A percentile compares a stretch with the other conserved stretches of the same genome.
phyloP scores from a whole-genome alignment of 2,113 vertebrate species.

The Bos javanicus region DNA sequence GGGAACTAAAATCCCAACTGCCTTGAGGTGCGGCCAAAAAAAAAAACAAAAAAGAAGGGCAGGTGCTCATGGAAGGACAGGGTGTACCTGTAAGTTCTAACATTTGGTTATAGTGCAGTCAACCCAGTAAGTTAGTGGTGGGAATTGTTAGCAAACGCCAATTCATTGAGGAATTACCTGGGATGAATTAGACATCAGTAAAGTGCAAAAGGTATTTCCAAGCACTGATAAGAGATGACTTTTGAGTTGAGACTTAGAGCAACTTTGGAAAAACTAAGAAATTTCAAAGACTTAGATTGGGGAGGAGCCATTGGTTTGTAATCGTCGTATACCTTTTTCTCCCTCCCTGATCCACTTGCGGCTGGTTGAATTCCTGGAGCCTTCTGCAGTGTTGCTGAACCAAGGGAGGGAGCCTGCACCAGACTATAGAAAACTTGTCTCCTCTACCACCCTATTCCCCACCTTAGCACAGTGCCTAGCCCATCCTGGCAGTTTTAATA shows the following conservation, averaged over 20 bases:
- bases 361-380: background rate
- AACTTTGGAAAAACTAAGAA: background rate
- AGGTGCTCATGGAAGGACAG: background rate
- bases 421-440: background rate
- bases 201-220: background rate
- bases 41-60: background rate
- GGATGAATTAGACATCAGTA: background rate
- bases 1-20: background rate
- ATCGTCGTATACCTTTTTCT: fast-evolving
- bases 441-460: fast-evolving
- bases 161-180: background rate
- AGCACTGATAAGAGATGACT: background rate
- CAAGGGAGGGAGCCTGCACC: background rate
- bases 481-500: fast-evolving
- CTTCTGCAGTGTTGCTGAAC: background rate
- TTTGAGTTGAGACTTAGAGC: background rate
- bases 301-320: background rate
- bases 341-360: background rate
- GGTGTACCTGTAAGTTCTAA: background rate
- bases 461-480: background rate
- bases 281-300: background rate
- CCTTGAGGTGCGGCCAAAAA: background rate
- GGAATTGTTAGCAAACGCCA: background rate
- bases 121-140: too few relatives aligned
- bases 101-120: background rate